Percentiles rank a stretch among this genome's conserved stretches.
Evolutionary conservation across 2,888 invertebrate species (phyloP).

Genomic region (Drosophila ezoana): DNA sequence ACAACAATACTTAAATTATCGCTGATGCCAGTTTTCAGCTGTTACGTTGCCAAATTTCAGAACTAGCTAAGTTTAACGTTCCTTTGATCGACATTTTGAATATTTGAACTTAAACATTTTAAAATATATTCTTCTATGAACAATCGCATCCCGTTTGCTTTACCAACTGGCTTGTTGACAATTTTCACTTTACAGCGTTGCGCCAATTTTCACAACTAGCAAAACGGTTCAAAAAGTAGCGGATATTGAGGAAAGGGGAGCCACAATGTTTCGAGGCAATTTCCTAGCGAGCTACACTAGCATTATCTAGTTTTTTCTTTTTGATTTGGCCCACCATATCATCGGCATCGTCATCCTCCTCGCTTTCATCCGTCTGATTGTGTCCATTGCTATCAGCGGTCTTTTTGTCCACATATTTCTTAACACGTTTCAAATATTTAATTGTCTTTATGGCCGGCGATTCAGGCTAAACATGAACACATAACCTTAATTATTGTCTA

Average conservation of each 20-base stretch:
- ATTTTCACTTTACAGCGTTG: background rate
- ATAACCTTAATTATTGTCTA: conserved; percentile 13
- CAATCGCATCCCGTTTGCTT: too few relatives aligned
- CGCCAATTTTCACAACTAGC: conserved; percentile 3
- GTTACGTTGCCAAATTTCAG: background rate
- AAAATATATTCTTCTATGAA: too few relatives aligned
- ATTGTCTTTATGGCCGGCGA: conserved; percentile 84
- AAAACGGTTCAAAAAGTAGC: background rate
- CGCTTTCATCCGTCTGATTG: conserved; percentile 79
- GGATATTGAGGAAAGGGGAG: background rate
- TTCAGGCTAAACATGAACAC: conserved; percentile 79
- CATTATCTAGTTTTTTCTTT: background rate
- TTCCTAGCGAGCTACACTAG: conserved; percentile 5
- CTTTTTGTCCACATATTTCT: conserved; percentile 85
- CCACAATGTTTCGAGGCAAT: background rate
- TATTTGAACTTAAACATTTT: too few relatives aligned
- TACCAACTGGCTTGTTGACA: background rate
- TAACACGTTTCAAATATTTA: conserved; percentile 84
- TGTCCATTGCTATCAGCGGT: conserved; percentile 79
- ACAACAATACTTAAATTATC: too few relatives aligned
- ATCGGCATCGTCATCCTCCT: conserved; percentile 88
- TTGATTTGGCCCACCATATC: conserved; percentile 88
- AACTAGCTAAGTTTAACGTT: too few relatives aligned
- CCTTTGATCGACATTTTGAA: too few relatives aligned
- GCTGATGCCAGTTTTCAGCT: background rate